Conservation (phyloP, 2,113 vertebrate genomes). For the Atrichornis clamosus region DNA sequence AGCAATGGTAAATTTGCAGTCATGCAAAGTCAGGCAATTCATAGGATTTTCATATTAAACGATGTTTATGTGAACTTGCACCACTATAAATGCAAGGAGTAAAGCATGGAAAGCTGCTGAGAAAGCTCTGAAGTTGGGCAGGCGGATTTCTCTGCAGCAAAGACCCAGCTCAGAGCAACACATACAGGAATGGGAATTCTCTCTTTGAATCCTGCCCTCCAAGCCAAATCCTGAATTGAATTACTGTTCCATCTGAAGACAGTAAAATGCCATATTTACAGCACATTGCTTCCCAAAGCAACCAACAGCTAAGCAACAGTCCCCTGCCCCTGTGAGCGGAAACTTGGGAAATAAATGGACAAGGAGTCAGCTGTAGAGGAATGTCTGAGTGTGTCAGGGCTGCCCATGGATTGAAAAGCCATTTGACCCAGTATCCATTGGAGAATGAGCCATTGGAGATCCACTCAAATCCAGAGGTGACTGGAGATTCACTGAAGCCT, state of each 20-base stretch:
- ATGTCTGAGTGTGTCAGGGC: background rate
- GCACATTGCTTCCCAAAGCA: slow-evolving; percentile 12
- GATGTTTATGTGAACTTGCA: background rate
- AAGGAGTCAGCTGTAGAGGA: background rate
- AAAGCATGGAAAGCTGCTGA: background rate
- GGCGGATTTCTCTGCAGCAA: rapidly evolving
- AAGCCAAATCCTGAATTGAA: background rate
- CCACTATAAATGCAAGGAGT: rapidly evolving
- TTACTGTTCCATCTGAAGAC: background rate
- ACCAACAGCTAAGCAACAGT: slow-evolving; percentile 24
- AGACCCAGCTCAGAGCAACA: background rate
- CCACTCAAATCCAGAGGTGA: background rate
- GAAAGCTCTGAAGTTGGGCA: background rate
- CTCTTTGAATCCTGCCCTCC: background rate
- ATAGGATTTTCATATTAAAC: background rate
- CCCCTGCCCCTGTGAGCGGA: background rate
- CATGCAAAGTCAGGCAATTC: background rate
- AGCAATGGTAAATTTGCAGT: background rate
- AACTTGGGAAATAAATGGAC: background rate
- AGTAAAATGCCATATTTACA: background rate
- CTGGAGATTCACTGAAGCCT: background rate
- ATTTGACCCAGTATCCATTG: rapidly evolving
- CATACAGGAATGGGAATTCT: background rate
- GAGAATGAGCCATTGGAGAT: rapidly evolving
- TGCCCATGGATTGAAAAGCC: rapidly evolving